Evolutionary conservation across 1,140 invertebrate genomes (phyloP).

Genomic region (Limonius californicus): DNA sequence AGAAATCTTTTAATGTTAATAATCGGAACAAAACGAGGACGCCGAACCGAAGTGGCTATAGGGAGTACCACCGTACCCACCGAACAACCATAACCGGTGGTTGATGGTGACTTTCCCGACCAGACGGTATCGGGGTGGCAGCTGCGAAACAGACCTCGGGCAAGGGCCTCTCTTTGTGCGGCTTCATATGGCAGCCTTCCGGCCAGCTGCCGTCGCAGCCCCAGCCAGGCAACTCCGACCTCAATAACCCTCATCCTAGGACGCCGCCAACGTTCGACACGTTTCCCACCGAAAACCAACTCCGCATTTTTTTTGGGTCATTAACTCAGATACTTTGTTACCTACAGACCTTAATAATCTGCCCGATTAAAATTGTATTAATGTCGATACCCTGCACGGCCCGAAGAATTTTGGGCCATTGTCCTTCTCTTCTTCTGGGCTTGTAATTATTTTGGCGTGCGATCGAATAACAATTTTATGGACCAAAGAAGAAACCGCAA

Average conservation of each 20-base stretch:
- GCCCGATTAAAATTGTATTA: not conserved
- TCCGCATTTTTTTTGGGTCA: slow-evolving; percentile 22
- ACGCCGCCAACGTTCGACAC: slow-evolving; percentile 4
- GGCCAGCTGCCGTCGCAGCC: slow-evolving; percentile 32
- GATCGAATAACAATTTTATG: not conserved
- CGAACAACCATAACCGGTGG: slow-evolving; percentile 5
- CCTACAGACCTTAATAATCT: not conserved
- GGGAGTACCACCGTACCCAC: not conserved
- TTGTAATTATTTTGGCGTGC: not conserved
- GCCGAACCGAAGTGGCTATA: not conserved
- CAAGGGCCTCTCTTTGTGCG: slow-evolving; percentile 31
- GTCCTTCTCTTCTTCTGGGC: not conserved
- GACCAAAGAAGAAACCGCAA: not conserved
- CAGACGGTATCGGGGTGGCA: slow-evolving; percentile 27
- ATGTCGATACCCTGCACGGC: not conserved
- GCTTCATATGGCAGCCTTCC: slow-evolving; percentile 34
- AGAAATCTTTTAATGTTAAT: too few species aligned
- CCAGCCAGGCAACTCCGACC: slow-evolving; percentile 23
- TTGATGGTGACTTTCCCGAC: slow-evolving; percentile 8
- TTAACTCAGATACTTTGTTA: not conserved
- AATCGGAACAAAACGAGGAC: too few species aligned
- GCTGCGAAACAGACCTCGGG: slow-evolving; percentile 33
- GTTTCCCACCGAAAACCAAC: slow-evolving; percentile 20
- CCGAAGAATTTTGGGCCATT: not conserved
- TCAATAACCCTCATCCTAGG: slow-evolving; percentile 16